Evolutionary conservation across 2,888 invertebrate genomes (phyloP).

Genomic region (Dilophus febrilis): DNA sequence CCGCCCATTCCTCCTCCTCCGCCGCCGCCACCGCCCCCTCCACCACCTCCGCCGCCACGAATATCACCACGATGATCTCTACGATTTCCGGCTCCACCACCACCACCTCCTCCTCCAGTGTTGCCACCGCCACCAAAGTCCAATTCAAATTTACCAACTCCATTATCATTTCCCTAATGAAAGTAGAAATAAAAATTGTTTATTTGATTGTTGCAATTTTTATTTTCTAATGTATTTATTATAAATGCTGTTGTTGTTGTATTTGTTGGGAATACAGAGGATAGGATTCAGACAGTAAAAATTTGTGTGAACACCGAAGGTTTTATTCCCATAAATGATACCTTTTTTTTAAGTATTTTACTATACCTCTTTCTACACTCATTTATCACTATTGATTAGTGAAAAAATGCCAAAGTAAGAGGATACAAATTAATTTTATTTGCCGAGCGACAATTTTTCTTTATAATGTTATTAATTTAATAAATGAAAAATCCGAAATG

Average conservation of each 20-base stretch:
- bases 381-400: constrained; percentile 2
- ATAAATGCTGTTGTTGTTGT: no score
- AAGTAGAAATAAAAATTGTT: no score
- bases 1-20: constrained; percentile 11
- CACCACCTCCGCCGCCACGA: constrained; percentile 12
- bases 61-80: constrained; percentile 16
- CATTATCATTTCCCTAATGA: constrained; percentile 12
- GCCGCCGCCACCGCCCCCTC: constrained; percentile 15
- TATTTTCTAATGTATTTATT: no score
- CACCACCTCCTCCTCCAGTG: constrained; percentile 13
- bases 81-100: constrained; percentile 10
- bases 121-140: constrained; percentile 14
- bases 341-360: no score
- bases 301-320: constrained; percentile 8
- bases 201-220: no score
- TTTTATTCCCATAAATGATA: constrained; percentile 3
- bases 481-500: no score
- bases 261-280: constrained; percentile 6
- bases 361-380: neutral
- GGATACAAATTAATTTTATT: no score
- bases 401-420: constrained; percentile 5
- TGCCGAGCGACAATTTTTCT: no score
- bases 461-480: no score
- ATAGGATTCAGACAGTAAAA: constrained; percentile 7
- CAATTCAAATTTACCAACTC: neutral